Conservation (phyloP, 2,113 vertebrate species). For the Crotalus helleri region DNA sequence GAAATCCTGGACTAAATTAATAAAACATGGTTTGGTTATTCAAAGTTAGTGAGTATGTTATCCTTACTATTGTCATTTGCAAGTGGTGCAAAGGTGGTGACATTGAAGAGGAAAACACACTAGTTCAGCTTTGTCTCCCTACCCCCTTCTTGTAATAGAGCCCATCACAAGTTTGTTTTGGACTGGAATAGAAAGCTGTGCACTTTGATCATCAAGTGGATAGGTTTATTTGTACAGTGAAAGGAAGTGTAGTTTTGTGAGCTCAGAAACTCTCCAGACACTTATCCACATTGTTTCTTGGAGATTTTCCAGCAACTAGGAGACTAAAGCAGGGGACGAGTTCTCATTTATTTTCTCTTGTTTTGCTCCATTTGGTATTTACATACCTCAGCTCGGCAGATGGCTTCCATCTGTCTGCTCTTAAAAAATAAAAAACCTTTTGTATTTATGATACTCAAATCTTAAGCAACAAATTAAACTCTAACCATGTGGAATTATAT, state of each 20-base stretch:
- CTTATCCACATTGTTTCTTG: not conserved
- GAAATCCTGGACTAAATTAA: not conserved
- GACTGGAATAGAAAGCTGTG: not conserved
- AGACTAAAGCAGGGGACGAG: not conserved
- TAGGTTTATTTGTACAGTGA: constrained; percentile 40
- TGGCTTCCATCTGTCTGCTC: constrained; percentile 27
- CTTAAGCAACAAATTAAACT: not conserved
- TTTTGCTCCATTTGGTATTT: constrained; percentile 42
- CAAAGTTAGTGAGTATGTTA: not conserved
- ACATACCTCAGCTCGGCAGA: constrained; percentile 41
- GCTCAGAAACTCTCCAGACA: not conserved
- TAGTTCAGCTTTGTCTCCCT: not conserved
- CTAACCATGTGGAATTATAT: not conserved
- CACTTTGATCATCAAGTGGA: constrained; percentile 10
- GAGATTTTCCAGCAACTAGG: constrained; percentile 15
- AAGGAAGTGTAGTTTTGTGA: not conserved
- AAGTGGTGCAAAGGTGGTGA: not conserved
- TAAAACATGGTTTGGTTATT: not conserved
- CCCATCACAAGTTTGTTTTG: constrained; percentile 1
- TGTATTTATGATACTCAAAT: not conserved
- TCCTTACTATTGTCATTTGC: not conserved
- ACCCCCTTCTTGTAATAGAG: not conserved
- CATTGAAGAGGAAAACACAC: not conserved
- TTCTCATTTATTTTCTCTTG: constrained; percentile 40
- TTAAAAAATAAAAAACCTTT: not conserved